Evolutionary conservation across 2,888 invertebrate genomes (phyloP), one percentile per base, ranked within the genome.

Genomic region (Rhaphigaster nebulosa): DNA sequence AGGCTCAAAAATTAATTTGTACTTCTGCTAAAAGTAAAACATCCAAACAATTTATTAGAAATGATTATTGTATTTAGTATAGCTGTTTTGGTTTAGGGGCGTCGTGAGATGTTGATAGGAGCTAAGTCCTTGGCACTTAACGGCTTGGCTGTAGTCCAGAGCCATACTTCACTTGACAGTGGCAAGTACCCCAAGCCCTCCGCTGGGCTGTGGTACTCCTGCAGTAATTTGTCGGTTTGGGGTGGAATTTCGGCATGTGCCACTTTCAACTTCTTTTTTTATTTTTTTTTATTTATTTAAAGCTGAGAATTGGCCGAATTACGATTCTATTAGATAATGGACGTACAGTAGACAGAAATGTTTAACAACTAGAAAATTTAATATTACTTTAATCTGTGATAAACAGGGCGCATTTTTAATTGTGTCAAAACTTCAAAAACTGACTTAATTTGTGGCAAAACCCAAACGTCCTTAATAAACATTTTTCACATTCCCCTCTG

Each of bases 151-250:
- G 0, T 0, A 23, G 3, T 26, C 84, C 84, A 84, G 10, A n/a
- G 41, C 84, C 34, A 84, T 50, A 84, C 84, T 84, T 50, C 45
- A 84, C 45, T 84, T 50, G 26, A 41, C 45, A 45, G 84, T 84
- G 84, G 84, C 84, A 41, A 84, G 84, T 84, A 41, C 84, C 84
- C 84, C 38, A 29, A 34, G 41, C 45, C 23, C 80, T 80, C 41
- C 26, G 34, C 12, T 12, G n/a, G 12, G 60, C 60, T 12, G n/a
- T n/a, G 60, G 18, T 70, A 70, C 70, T 70, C 4, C 34, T 20
- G 20, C 38, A 38, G 70, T 38, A 76, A 76, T 76, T 76, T 76
- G 70, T 76, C 70, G 20, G 15, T 76, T 76, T 38, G 34, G n/a
- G 29, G 10, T 38, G 70, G 23, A 76, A 34, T 38, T 76, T 38